Evolutionary conservation across 2,113 vertebrate species (phyloP).

Genomic region (Ranitomeya variabilis): DNA sequence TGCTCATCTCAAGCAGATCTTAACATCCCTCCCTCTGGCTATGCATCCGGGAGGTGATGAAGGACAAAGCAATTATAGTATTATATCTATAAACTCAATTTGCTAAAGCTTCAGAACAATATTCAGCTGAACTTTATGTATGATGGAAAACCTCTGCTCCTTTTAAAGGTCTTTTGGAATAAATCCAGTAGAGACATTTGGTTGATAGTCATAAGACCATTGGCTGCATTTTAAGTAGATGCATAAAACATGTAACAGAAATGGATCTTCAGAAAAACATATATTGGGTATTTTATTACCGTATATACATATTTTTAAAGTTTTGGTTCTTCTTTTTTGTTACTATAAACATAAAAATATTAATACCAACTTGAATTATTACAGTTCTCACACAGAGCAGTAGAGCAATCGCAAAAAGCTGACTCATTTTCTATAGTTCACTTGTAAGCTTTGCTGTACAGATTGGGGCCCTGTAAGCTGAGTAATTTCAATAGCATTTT

Average conservation of each 20-base stretch:
- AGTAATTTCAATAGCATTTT: background rate
- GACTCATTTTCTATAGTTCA: background rate
- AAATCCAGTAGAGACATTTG: background rate
- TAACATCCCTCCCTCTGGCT: constrained; percentile 68
- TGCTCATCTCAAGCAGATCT: constrained; percentile 73
- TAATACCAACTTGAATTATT: background rate
- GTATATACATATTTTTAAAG: background rate
- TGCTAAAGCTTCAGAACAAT: background rate
- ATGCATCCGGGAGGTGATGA: constrained; percentile 64
- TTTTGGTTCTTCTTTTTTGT: background rate
- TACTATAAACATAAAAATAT: too few species aligned
- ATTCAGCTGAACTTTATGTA: background rate
- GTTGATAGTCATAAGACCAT: background rate
- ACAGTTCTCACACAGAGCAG: background rate
- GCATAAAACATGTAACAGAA: background rate
- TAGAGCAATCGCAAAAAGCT: background rate
- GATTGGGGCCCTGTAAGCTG: background rate
- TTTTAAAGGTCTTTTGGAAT: too few species aligned
- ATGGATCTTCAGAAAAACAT: background rate
- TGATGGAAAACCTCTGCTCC: background rate
- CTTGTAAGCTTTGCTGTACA: background rate
- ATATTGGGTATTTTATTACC: background rate
- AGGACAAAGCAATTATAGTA: constrained; percentile 58
- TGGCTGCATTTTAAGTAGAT: background rate
- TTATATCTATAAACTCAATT: constrained; percentile 40